Percentiles rank a stretch among this genome's conserved stretches.
Evolutionary conservation across 1,140 invertebrate species (phyloP).

Genomic region (Heliconius melpomene): DNA sequence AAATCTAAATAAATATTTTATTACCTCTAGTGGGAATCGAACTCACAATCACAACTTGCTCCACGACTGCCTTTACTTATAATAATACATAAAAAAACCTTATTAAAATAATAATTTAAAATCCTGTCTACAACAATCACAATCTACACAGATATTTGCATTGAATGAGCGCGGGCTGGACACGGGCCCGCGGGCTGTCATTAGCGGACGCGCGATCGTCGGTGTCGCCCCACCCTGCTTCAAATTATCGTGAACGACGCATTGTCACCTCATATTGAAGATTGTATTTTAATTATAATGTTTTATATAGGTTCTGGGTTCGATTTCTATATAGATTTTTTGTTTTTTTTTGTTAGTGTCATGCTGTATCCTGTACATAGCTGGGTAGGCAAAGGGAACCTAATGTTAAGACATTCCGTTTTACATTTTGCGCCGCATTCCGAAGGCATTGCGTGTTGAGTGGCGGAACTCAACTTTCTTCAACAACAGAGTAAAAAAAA

Average conservation of each 20-base stretch:
- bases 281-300: slow-evolving; percentile 42
- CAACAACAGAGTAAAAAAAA: no score
- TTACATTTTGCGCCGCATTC: no score
- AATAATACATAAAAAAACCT: background rate
- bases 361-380: no score
- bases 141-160: slow-evolving; percentile 57
- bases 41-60: no score
- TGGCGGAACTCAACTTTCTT: no score
- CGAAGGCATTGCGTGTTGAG: no score
- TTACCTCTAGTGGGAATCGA: no score
- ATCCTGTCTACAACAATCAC: slow-evolving; percentile 25
- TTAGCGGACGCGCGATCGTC: slow-evolving; percentile 71
- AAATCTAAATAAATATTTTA: no score
- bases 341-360: background rate
- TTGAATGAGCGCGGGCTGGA: slow-evolving; percentile 75
- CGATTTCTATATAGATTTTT: background rate
- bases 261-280: slow-evolving; percentile 41
- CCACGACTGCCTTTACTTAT: no score
- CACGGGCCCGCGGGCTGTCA: slow-evolving; percentile 71
- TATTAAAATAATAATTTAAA: background rate
- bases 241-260: slow-evolving; percentile 69
- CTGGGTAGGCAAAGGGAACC: no score
- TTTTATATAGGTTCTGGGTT: background rate
- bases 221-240: slow-evolving; percentile 64
- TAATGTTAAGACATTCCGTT: no score